Evolutionary conservation across 2,113 vertebrate genomes (phyloP), one percentile per base, ranked within the genome.

Genomic region (Xiphophorus maculatus): DNA sequence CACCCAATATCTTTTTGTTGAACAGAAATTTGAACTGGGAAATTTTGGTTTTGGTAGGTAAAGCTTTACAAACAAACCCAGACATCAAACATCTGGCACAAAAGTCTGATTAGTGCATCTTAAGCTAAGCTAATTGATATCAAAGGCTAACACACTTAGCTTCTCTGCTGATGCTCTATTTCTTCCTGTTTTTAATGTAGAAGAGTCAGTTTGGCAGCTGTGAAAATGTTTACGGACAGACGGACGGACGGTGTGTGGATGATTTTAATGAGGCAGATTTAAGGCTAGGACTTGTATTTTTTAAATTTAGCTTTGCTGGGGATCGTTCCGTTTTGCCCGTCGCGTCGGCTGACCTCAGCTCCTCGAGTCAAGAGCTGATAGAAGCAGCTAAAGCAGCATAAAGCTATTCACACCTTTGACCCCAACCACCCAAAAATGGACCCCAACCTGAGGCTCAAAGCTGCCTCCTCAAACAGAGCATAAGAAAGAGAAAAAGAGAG

Each of bases 381-480:
- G 66, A 89, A 90, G 87, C 76, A 65, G 85, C 73, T 40, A 87
- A 35, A 91, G 88, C 87, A 63, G 87, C 84, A 25, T 84, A 80
- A 89, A 92, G 89, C 87, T 87, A 90, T 87, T 88, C 83, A 86
- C 91, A 89, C 91, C 80, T 82, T 82, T 76, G 48, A 68, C 74
- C 54, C 62, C 51, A 4, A 35, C 73, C 19, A 3, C n/a, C 25
- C 2, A 29, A 14, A 66, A 62, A 42, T n/a, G 63, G 4, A 42
- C 35, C 33, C 65, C 12, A 30, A 32, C 15, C 71, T 61, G n/a
- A 14, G 66, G 30, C 61, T 77, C n/a, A 76, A 73, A 83, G 84
- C 83, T 80, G 86, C 85, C 76, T 85, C 82, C 69, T 73, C 44
- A 0, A 74, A 77, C 66, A 89, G 60, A 74, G 54, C 69, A 58